These are phyloP conservation scores for Chelon labrosus DNA, from an alignment of 2,797 vertebrate genomes.

Conservation along the genomic window DNA sequence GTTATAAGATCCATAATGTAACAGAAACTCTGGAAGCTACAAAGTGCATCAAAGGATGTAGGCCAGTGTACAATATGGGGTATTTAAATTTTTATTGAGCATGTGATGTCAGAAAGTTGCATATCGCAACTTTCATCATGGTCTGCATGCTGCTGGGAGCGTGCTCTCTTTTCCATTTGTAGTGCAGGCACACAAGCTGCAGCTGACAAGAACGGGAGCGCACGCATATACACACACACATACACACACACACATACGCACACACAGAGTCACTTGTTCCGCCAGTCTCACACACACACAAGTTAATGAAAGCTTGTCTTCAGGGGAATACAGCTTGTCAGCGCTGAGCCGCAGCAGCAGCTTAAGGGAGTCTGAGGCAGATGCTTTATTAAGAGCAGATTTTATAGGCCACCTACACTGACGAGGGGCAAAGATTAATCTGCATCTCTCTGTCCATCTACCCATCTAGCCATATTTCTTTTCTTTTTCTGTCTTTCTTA, in stretches of 20 bases:
- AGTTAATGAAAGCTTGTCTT: constrained; percentile 88
- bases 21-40: too few species aligned
- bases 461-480: background rate
- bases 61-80: too few species aligned
- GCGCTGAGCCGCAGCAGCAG: constrained; percentile 74
- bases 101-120: constrained; percentile 4
- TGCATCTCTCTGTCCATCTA: constrained; percentile 56
- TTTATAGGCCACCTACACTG: constrained; percentile 78
- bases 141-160: constrained; percentile 26
- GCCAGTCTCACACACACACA: constrained; percentile 25
- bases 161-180: constrained; percentile 60
- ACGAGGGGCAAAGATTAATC: constrained; percentile 68
- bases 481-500: constrained; percentile 9
- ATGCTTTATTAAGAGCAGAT: constrained; percentile 79
- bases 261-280: constrained; percentile 22
- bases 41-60: background rate
- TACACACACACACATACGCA: constrained; percentile 7
- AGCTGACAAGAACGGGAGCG: constrained; percentile 52
- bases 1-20: too few species aligned
- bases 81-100: too few species aligned
- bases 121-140: constrained; percentile 16
- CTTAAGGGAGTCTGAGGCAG: constrained; percentile 75
- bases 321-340: constrained; percentile 83
- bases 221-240: constrained; percentile 3
- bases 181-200: constrained; percentile 72